Evolutionary conservation across 1,140 invertebrate species (phyloP), one percentile per base, ranked within the genome.

Genomic region (Drosophila biarmipes): DNA sequence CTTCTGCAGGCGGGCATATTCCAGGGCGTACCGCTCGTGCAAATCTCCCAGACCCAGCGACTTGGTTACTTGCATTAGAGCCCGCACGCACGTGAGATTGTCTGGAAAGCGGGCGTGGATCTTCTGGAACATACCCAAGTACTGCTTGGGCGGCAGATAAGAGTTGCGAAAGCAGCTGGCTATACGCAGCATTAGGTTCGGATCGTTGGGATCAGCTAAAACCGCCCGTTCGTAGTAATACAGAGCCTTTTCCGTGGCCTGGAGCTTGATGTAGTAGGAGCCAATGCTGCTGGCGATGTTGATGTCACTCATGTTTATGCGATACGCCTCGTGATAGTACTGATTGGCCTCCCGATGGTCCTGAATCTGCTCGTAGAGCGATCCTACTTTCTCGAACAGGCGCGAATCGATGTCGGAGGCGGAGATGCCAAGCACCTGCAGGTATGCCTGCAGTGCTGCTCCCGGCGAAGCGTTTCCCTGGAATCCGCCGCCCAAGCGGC

Each of bases 281-380:
- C 96, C 97, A 27, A 99, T 93, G 95, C 98, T 99, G 90, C 98
- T 96, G 61, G 99, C 96, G 0, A 97, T 97, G 58, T 95, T 95
- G 45, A 98, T 95, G 92, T 97, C 97, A 37, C 96, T 96, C 51
- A 98, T 98, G 92, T 96, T 97, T 90, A 97, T 96, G 77, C 97
- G 95, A 92, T 96, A 97, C 6, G 97, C 96, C 95, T 99, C 97
- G 92, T 95, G 96, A 80, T 98, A 96, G 93, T 97, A 98, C 81
- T 98, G 97, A 92, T 97, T 98, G 1, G 98, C 97, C 92, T 97
- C 96, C 82, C 98, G 97, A 78, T 97, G 97, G 91, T 99, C 98
- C 31, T 96, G 96, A 73, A 96, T 94, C 68, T 93, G 94, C 80
- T 98, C 97, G 86, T 96, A 97, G 78, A 98, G 94, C 85, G 97